These are phyloP conservation scores for Rhodinocichla rosea DNA, from an alignment of 2,113 vertebrate species.

Conservation along the genomic window DNA sequence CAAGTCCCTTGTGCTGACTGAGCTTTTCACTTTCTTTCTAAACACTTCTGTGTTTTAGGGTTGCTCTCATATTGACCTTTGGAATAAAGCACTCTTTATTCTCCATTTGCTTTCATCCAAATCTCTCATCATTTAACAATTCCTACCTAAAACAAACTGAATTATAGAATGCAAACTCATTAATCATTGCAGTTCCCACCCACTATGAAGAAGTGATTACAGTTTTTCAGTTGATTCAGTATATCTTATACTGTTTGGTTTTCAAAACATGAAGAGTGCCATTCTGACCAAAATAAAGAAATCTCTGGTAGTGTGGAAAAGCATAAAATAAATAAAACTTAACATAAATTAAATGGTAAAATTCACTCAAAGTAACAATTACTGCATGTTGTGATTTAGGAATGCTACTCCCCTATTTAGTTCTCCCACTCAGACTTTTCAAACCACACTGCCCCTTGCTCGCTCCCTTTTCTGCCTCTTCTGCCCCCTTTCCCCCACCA, in stretches of 20 bases:
- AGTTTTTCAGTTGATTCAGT: background rate
- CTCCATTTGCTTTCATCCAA: background rate
- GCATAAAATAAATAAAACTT: background rate
- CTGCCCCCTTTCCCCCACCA: accelerated
- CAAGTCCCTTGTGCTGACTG: background rate
- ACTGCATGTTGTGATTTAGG: background rate
- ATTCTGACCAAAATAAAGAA: background rate
- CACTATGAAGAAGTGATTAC: background rate
- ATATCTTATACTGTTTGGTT: background rate
- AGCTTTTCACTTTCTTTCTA: background rate
- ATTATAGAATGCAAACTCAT: background rate
- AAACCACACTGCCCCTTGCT: accelerated
- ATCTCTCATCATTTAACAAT: background rate
- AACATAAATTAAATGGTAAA: background rate
- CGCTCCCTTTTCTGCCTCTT: background rate
- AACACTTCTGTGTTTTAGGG: background rate
- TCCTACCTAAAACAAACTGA: background rate
- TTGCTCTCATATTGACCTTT: background rate
- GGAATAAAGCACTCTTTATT: background rate
- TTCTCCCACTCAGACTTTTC: background rate
- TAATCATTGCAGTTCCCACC: background rate
- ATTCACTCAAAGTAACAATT: background rate
- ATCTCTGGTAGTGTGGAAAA: background rate
- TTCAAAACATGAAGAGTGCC: background rate
- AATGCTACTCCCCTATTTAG: background rate